Conservation (phyloP, 2,888 invertebrate species). For the Autographa pulchrina region DNA sequence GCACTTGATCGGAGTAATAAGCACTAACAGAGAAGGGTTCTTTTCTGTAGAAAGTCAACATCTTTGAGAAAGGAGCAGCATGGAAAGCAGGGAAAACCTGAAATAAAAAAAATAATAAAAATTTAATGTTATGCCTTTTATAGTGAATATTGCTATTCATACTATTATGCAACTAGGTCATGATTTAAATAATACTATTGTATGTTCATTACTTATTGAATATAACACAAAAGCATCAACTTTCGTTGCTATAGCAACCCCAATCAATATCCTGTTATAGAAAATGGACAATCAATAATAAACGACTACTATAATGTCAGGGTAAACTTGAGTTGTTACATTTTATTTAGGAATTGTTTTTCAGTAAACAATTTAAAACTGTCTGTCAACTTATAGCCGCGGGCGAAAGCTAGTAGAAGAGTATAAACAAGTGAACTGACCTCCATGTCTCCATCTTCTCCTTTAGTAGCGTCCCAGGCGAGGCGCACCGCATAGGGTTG, state of each 20-base stretch:
- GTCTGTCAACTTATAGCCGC: too few species aligned
- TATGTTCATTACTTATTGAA: too few species aligned
- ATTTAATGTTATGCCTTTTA: neutral
- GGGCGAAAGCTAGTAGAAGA: neutral
- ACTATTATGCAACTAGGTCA: too few species aligned
- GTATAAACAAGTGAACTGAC: slow-evolving; percentile 72
- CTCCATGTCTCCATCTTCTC: slow-evolving; percentile 94
- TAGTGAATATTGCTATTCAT: neutral
- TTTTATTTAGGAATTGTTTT: too few species aligned
- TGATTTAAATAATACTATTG: too few species aligned
- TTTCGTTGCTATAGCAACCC: neutral
- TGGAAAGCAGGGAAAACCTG: slow-evolving; percentile 96
- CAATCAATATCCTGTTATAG: neutral
- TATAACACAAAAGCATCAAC: neutral
- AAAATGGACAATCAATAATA: neutral
- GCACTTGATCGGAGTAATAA: slow-evolving; percentile 93
- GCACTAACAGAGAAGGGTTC: slow-evolving; percentile 97
- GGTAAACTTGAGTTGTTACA: neutral
- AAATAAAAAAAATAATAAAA: slow-evolving; percentile 27
- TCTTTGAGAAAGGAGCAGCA: slow-evolving; percentile 97
- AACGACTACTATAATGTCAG: neutral
- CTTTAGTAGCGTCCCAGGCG: slow-evolving; percentile 93
- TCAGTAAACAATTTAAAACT: too few species aligned
- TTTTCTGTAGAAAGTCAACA: slow-evolving; percentile 97
- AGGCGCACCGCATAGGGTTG: slow-evolving; percentile 97